phyloP scores from a whole-genome alignment of 2,797 vertebrate genomes.

The Acanthiza pusilla region DNA sequence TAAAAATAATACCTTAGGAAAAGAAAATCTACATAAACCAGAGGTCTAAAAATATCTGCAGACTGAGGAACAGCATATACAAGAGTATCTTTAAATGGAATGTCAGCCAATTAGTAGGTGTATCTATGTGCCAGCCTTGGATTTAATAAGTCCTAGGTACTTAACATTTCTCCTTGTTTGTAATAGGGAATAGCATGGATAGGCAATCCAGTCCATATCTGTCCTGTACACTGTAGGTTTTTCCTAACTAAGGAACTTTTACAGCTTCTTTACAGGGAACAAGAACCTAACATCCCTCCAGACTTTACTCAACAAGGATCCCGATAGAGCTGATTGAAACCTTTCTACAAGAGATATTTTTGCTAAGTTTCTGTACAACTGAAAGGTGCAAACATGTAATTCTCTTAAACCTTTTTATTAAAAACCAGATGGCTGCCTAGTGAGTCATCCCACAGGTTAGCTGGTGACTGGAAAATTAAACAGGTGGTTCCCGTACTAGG shows the following conservation, averaged over 20 bases:
- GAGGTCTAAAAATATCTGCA: neutral
- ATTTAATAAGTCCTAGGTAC: neutral
- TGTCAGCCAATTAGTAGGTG: neutral
- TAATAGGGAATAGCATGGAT: neutral
- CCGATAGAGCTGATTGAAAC: neutral
- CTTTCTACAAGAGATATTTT: neutral
- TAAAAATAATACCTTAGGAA: neutral
- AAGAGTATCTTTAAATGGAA: constrained; percentile 14
- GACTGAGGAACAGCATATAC: neutral
- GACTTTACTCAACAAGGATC: neutral
- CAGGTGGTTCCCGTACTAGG: neutral
- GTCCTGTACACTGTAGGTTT: rapidly evolving
- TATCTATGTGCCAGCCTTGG: neutral
- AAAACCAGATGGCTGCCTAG: neutral
- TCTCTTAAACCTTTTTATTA: neutral
- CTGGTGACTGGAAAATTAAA: neutral
- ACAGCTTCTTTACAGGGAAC: neutral
- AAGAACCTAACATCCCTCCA: neutral
- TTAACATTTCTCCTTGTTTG: neutral
- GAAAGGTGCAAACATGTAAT: neutral
- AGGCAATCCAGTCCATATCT: neutral
- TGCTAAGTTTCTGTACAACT: neutral
- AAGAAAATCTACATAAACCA: neutral
- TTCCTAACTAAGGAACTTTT: neutral
- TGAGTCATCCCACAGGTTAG: neutral